Percentiles rank a stretch among this genome's conserved stretches.
These are phyloP conservation scores for Macrobrachium nipponense DNA, from an alignment of 1,140 invertebrate species.

Conservation along the genomic window DNA sequence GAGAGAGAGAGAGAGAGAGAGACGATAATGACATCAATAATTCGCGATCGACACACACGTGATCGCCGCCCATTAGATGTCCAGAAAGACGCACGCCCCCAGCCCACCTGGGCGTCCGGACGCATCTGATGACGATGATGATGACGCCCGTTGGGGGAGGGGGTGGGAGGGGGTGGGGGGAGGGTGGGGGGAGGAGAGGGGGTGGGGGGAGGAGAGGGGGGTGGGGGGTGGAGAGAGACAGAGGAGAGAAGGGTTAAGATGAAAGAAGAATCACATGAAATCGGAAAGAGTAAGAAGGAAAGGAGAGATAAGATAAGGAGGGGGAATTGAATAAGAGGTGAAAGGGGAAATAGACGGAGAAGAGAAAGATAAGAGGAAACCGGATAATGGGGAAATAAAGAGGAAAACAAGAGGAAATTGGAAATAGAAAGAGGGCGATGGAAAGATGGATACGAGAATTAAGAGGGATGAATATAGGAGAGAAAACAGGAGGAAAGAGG, in stretches of 20 bases:
- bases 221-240: background rate
- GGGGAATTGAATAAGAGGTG: background rate
- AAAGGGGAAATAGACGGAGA: background rate
- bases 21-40: no score
- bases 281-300: no score
- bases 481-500: background rate
- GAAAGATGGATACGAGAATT: background rate
- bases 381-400: background rate
- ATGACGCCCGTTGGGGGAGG: no score
- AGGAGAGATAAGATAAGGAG: background rate
- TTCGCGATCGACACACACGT: no score
- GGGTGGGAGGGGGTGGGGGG: background rate
- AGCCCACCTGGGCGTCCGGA: no score
- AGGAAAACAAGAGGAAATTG: background rate
- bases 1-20: background rate
- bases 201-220: background rate
- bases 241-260: no score
- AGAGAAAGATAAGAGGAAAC: background rate
- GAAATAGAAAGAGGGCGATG: background rate
- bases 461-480: background rate
- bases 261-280: no score
- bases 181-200: background rate
- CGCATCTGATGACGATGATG: background rate
- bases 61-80: no score
- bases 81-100: no score